Evolutionary conservation across 1,140 invertebrate species (phyloP).

Genomic region (Tribolium madens): DNA sequence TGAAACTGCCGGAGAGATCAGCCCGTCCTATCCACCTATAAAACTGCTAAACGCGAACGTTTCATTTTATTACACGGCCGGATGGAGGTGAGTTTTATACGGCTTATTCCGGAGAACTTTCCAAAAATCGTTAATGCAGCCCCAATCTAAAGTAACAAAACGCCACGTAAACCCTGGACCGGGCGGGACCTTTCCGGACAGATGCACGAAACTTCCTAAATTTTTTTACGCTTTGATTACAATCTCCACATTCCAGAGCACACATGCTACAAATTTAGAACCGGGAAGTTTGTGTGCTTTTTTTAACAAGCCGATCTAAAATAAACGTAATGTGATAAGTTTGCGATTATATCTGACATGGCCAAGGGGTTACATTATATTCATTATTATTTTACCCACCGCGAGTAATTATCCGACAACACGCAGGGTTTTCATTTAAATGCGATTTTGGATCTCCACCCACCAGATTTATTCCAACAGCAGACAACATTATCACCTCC

Average conservation of each 20-base stretch:
- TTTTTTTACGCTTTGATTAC: constrained; percentile 19
- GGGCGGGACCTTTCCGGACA: not conserved
- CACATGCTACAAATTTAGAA: constrained; percentile 22
- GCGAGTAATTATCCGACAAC: constrained; percentile 27
- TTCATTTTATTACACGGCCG: constrained; percentile 55
- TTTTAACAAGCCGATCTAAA: constrained; percentile 42
- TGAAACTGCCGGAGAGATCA: constrained; percentile 52
- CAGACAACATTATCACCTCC: not conserved
- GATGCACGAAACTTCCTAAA: constrained; percentile 18
- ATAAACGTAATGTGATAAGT: constrained; percentile 40
- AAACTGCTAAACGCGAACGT: constrained; percentile 54
- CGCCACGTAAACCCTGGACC: not conserved
- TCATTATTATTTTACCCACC: constrained; percentile 40
- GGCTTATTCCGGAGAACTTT: constrained; percentile 45
- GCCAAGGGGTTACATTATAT: constrained; percentile 25
- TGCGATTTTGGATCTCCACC: constrained; percentile 28
- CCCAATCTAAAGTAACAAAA: constrained; percentile 39
- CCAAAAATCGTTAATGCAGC: constrained; percentile 46
- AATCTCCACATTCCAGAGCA: constrained; percentile 12
- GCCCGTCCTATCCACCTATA: constrained; percentile 51
- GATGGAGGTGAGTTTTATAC: constrained; percentile 52
- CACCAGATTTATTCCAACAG: constrained; percentile 9
- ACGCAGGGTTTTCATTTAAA: constrained; percentile 35
- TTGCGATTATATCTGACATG: constrained; percentile 32
- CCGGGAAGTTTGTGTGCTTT: not conserved